Conservation (phyloP, 2,113 vertebrate genomes). For the Oryzias melastigma region DNA sequence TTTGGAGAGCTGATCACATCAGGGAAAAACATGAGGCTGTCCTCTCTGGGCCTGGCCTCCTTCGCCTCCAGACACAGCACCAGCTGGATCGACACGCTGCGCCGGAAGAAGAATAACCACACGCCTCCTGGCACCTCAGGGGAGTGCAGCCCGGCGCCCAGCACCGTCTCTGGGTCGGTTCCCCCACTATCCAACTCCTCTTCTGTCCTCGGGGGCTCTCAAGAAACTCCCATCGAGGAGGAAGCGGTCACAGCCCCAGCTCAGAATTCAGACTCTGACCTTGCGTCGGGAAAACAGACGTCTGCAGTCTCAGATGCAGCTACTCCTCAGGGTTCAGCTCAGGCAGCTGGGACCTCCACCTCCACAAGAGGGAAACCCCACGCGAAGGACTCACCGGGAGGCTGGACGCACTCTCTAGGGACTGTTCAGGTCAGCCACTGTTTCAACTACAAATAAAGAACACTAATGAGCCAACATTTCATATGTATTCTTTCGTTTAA, state of each 20-base stretch:
- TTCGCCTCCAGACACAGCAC: slow-evolving; percentile 83
- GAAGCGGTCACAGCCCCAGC: slow-evolving; percentile 17
- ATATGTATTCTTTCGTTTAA: slow-evolving; percentile 9
- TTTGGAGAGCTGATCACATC: slow-evolving; percentile 95
- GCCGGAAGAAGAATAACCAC: slow-evolving; percentile 82
- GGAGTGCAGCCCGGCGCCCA: slow-evolving; percentile 65
- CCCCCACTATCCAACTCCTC: slow-evolving; percentile 71
- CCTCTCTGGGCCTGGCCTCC: slow-evolving; percentile 83
- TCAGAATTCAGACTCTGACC: slow-evolving; percentile 14
- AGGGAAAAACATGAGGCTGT: slow-evolving; percentile 93
- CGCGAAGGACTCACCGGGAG: slow-evolving; percentile 56
- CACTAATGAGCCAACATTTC: not conserved
- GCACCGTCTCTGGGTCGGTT: slow-evolving; percentile 44
- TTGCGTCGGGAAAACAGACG: slow-evolving; percentile 5
- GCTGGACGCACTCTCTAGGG: slow-evolving; percentile 61
- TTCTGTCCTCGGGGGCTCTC: slow-evolving; percentile 61
- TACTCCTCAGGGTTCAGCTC: slow-evolving; percentile 23
- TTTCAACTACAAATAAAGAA: not conserved
- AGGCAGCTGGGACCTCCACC: slow-evolving; percentile 10
- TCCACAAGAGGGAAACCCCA: slow-evolving; percentile 24
- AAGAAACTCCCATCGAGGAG: slow-evolving; percentile 62
- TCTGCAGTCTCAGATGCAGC: slow-evolving; percentile 26
- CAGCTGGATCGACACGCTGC: slow-evolving; percentile 90
- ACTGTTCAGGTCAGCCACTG: slow-evolving; percentile 67
- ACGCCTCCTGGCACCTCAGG: slow-evolving; percentile 49